phyloP scores from a whole-genome alignment of 35 echinoderm and acorn worm genomes.

The Anneissia japonica region DNA sequence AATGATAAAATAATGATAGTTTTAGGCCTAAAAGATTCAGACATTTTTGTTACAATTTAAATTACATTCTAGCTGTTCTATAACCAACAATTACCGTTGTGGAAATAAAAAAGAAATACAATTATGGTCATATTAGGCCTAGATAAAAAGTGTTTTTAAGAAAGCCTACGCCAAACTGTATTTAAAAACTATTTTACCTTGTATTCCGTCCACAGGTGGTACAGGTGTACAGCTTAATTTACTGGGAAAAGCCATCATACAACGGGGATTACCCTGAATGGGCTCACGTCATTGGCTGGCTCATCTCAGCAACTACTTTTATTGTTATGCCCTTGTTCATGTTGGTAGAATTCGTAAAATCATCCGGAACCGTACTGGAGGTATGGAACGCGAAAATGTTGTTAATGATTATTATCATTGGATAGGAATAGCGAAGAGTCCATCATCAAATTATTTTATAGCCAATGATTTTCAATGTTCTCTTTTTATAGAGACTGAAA shows the following conservation, averaged over 20 bases:
- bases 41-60: no score
- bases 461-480: no score
- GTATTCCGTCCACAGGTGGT: slow-evolving; percentile 38
- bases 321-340: no score
- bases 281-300: slow-evolving; percentile 67
- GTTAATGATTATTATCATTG: no score
- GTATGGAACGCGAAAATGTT: no score
- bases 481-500: no score
- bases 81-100: background rate
- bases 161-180: background rate
- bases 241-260: slow-evolving; percentile 86
- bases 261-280: slow-evolving; percentile 63
- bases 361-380: no score
- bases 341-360: no score
- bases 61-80: background rate
- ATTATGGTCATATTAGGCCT: background rate
- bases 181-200: background rate
- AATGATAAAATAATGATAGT: no score
- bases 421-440: no score
- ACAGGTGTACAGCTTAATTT: slow-evolving; percentile 77
- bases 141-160: background rate
- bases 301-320: slow-evolving; percentile 51
- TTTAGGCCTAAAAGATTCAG: no score
- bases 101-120: background rate
- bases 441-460: no score